Conservation (phyloP, 2,113 vertebrate species). For the Periophthalmodon schlosseri region DNA sequence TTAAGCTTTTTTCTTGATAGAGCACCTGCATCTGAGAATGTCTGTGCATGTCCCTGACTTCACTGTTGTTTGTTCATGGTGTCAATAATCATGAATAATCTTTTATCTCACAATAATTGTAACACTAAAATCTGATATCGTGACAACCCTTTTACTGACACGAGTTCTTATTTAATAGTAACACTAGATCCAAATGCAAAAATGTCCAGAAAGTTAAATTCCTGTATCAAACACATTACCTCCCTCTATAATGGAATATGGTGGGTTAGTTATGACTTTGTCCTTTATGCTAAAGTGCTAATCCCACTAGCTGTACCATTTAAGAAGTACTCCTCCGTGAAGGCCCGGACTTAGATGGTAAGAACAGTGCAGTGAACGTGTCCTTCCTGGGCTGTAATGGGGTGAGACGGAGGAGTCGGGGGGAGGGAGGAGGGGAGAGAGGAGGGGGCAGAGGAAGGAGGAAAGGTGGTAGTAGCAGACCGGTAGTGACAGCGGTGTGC, state of each 20-base stretch:
- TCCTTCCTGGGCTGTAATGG: background rate
- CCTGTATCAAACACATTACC: background rate
- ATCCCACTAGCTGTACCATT: background rate
- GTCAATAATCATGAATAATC: too few relatives aligned
- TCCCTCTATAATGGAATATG: background rate
- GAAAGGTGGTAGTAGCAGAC: conserved; percentile 1
- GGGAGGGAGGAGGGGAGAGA: background rate
- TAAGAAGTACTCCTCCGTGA: background rate
- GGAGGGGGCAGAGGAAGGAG: background rate
- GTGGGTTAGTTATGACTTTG: background rate
- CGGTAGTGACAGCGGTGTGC: conserved; percentile 13
- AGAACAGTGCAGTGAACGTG: conserved; percentile 4
- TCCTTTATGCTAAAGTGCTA: background rate
- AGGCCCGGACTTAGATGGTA: background rate
- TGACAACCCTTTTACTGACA: too few relatives aligned
- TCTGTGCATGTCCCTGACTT: too few relatives aligned
- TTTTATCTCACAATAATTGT: too few relatives aligned
- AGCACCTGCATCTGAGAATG: too few relatives aligned
- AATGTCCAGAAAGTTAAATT: background rate
- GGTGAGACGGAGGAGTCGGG: background rate
- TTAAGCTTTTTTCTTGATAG: too few relatives aligned
- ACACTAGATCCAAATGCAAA: too few relatives aligned
- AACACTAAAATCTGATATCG: too few relatives aligned
- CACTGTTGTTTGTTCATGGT: too few relatives aligned
- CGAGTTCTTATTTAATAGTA: too few relatives aligned